Base-by-base conservation (phyloP, 2,113 vertebrate genomes). In the Lepus timidus region DNA sequence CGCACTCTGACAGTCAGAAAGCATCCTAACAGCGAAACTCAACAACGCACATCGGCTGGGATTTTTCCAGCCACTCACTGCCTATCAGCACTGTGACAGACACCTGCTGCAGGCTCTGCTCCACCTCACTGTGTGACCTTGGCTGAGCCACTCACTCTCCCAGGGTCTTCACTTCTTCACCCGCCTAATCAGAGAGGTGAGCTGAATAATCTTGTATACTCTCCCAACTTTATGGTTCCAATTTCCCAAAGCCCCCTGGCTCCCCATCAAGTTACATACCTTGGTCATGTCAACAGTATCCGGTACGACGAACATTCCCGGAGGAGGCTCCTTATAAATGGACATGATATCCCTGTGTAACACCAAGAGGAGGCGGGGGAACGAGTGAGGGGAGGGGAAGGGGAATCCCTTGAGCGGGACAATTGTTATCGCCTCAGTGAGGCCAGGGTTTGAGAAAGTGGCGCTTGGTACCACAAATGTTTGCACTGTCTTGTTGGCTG, bases 231-330 rank as follows among this genome's bases (percentile, higher is more conserved):
- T 55, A 78, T 39, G 85, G 74, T 13, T 90, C 94, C 82, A 49
- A 79, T 51, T 95, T 85, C 70, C 83, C 51, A 64, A 85, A 36
- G 1, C 44, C 76, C 67, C 25, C 9, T 3, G 6, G 4, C 61
- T 22, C 33, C 93, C 85, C 85, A 85, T 31, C 81, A 85, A 88
- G 83, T 90, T 95, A 94, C 98, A 97, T 98, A 99, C 99, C 99
- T 99, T 99, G 93, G 99, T 99, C 99, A 99, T 99, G 98, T 99
- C 99, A 29, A 99, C 99, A 89, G 99, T 99, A 96, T 99, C 99
- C 36, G 99, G 99, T 95, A 99, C 99, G 23, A 99, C 99, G 98
- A 99, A 99, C 99, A 99, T 99, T 76, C 99, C 99, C 0, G 99
- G 99, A 9, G 99, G 99, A 0, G 99, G 99, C 68, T 99, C 99